A percentile compares a stretch with the other conserved stretches of the same genome.
phyloP scores from a whole-genome alignment of 2,888 invertebrate species.

The Zhuqinia jingwanae region DNA sequence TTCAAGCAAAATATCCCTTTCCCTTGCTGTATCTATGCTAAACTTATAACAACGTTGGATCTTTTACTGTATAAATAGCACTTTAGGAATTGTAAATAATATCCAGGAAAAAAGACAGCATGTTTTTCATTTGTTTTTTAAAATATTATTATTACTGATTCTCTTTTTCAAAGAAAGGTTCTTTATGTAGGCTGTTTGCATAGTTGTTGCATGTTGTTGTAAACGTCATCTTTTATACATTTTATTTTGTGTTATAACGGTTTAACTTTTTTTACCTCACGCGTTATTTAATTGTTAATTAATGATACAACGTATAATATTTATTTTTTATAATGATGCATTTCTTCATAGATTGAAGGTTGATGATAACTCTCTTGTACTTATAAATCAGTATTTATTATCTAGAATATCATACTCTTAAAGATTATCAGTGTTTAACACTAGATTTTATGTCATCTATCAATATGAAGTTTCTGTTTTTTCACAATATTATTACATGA shows the following conservation, averaged over 20 bases:
- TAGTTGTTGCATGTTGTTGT: not conserved
- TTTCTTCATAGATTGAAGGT: constrained; percentile 55
- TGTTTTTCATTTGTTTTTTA: too few relatives aligned
- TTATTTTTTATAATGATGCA: constrained; percentile 41
- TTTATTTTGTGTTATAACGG: not conserved
- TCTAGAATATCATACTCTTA: not conserved
- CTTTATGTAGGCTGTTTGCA: constrained; percentile 22
- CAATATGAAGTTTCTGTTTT: constrained; percentile 67
- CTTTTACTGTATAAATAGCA: not conserved
- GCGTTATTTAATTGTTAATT: not conserved
- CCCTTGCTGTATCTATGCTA: too few relatives aligned
- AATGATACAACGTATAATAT: not conserved
- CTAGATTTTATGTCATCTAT: constrained; percentile 66
- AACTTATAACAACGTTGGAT: constrained; percentile 1
- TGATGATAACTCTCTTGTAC: constrained; percentile 68
- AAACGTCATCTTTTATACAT: not conserved
- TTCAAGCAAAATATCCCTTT: too few relatives aligned
- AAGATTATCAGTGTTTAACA: constrained; percentile 62
- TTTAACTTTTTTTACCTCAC: not conserved
- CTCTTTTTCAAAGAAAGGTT: not conserved
- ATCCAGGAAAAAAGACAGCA: constrained; percentile 38
- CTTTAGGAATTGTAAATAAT: too few relatives aligned
- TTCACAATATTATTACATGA: too few relatives aligned
- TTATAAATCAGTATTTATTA: constrained; percentile 57
- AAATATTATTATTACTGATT: too few relatives aligned